Base-by-base conservation (phyloP, 1,140 invertebrate genomes). In the Brachionus rubens region DNA sequence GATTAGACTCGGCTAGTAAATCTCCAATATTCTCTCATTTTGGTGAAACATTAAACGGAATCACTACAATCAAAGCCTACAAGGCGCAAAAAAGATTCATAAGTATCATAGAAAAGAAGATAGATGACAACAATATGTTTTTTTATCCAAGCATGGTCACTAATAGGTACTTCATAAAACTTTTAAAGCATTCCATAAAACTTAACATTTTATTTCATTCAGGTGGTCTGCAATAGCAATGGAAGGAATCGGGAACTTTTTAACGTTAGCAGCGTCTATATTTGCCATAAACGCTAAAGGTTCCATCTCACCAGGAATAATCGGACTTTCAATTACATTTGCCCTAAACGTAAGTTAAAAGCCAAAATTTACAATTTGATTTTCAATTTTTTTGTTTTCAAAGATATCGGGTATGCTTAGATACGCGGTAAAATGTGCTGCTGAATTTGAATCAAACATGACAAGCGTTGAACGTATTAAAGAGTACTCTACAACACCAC, bases 11-110 rank as follows among this genome's bases (percentile, higher is more conserved):
- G 0, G 90, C 96, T 0, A 94, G 92, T 14, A 88, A 94, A 56
- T 98, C 94, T 9, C 96, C 96, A 0, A 96, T 99, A 80, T 98
- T 96, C 85, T 96, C 94, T 4, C 95, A 98, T 86, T 98, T 98
- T 84, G 91, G 93, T 68, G 95, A 98, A 88, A 95, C 86, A 3
- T 78, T 89, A 3, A 81, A 84, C 36, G 88, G 88, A 10, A 82
- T 79, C 76, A 79, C 81, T 6, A 86, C 85, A 1, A 90, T 90
- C 43, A 79, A 89, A 77, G 88, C 89, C 0, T 90, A 85, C 78
- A 77, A 80, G 48, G 81, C 81, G 30, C 77, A 82, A 26, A 78
- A 86, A 0, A 79, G 84, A 54, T 90, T 89, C 78, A 84, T 85
- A n/a, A 50, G 21, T 30, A 30, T 36, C 12, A 70, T 48, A 16